Evolutionary conservation across 2,888 invertebrate genomes (phyloP), one percentile per base, ranked within the genome.

Genomic region (Synanthedon andrenaeformis): DNA sequence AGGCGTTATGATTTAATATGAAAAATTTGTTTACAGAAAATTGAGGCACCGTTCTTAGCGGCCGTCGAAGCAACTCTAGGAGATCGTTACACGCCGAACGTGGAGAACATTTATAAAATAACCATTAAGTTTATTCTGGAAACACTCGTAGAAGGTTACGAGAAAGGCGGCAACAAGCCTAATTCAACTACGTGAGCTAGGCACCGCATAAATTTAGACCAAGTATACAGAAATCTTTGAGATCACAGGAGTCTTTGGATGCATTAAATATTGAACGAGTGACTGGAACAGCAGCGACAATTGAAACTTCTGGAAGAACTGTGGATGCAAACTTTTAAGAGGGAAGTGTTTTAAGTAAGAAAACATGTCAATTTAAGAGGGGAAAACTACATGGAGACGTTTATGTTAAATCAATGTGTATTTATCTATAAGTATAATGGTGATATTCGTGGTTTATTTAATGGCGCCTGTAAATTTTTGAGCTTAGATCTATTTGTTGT

Each of bases 71-170:
- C 92, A 57, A 96, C 96, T 0, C 88, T 97, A 54, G 96, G 94
- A 2, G 96, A 96, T 71, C 91, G 96, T 53, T 96, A 95, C 87
- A 95, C 96, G 52, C 94, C 94, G 58, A 96, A 96, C 82, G 95
- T 97, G 61, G 95, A 96, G 74, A 93, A 91, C 67, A 95, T 96
- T 69, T 97, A 97, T 90, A 93, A 94, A 85, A 92, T 94, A 67
- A 94, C 96, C 61, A 96, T 96, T 74, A 94, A 95, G 78, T 94
- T 96, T 79, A 96, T 97, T 64, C 90, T 97, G 74, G 92, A 95
- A 78, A 95, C 95, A 17, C 89, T 96, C 65, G 89, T 95, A 63
- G 92, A 92, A 64, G 96, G 96, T 54, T 96, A 89, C 80, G 92
- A 94, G 66, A 82, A 80, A 53, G 82, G 77, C 35, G 82, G 79